Evolutionary conservation across 2,888 invertebrate genomes (phyloP).

Genomic region (Harpagoxenus sublaevis): DNA sequence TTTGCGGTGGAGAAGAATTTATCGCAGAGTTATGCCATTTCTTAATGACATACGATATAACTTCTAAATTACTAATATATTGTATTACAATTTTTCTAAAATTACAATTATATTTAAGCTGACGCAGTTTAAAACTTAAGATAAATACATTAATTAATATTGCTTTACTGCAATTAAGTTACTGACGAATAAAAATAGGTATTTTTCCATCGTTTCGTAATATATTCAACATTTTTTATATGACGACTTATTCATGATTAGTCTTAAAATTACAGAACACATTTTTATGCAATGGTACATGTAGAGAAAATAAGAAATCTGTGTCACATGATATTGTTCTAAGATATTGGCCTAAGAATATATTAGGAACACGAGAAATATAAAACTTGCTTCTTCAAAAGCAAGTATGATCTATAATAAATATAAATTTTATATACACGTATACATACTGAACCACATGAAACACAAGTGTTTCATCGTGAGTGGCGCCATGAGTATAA

Average conservation of each 20-base stretch:
- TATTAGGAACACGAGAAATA: not conserved
- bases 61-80: not conserved
- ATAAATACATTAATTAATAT: slow-evolving; percentile 12
- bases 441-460: not conserved
- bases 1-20: not conserved
- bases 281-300: not conserved
- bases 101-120: not conserved
- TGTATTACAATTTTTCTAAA: not conserved
- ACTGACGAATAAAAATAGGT: not conserved
- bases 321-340: not conserved
- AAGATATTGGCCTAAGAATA: not conserved
- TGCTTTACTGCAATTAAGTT: not conserved
- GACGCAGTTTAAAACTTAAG: not conserved
- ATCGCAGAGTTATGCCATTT: not conserved
- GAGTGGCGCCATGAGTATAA: not conserved
- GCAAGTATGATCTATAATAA: not conserved
- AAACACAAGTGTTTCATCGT: not conserved
- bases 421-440: not conserved
- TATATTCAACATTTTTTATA: not conserved
- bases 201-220: not conserved
- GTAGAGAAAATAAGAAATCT: not conserved
- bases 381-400: not conserved
- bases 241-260: not conserved
- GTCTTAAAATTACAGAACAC: not conserved
- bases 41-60: not conserved